Evolutionary conservation across 2,888 invertebrate genomes (phyloP).

Genomic region (Zygaena filipendulae): DNA sequence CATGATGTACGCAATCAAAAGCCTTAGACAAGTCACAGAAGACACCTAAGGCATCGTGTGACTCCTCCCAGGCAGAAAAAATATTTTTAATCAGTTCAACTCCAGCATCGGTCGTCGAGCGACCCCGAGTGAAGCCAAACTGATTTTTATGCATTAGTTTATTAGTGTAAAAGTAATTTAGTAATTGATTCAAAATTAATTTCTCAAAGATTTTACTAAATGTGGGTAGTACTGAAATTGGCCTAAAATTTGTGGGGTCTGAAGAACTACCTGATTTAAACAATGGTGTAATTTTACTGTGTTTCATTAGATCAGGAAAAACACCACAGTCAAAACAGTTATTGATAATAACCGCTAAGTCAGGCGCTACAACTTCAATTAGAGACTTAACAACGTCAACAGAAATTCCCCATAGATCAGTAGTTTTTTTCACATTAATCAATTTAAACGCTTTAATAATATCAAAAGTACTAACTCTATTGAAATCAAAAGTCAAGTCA

Average conservation of each 20-base stretch:
- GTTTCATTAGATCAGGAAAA: neutral
- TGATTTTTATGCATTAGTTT: slow-evolving; percentile 4
- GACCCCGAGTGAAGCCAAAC: slow-evolving; percentile 4
- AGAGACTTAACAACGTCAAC: neutral
- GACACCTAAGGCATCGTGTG: too few species aligned
- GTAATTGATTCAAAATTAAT: slow-evolving; percentile 2
- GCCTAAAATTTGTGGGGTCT: slow-evolving; percentile 6
- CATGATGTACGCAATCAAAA: too few species aligned
- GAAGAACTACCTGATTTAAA: slow-evolving; percentile 3
- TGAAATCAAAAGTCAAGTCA: neutral
- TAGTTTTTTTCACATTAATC: neutral
- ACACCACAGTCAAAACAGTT: neutral
- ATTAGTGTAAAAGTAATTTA: slow-evolving; percentile 4
- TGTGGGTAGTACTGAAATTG: slow-evolving; percentile 6
- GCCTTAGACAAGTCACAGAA: too few species aligned
- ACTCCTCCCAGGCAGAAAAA: slow-evolving; percentile 3
- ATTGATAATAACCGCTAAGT: neutral
- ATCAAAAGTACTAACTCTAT: neutral
- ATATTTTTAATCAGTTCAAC: slow-evolving; percentile 2
- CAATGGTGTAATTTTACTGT: slow-evolving; percentile 3
- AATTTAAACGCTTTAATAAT: neutral
- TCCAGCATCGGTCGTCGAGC: slow-evolving; percentile 3
- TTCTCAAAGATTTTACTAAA: slow-evolving; percentile 6
- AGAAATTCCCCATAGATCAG: neutral
- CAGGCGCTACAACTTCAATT: neutral